Conservation (phyloP, 2,888 invertebrate species). For the Reticulitermes lucifugus region DNA sequence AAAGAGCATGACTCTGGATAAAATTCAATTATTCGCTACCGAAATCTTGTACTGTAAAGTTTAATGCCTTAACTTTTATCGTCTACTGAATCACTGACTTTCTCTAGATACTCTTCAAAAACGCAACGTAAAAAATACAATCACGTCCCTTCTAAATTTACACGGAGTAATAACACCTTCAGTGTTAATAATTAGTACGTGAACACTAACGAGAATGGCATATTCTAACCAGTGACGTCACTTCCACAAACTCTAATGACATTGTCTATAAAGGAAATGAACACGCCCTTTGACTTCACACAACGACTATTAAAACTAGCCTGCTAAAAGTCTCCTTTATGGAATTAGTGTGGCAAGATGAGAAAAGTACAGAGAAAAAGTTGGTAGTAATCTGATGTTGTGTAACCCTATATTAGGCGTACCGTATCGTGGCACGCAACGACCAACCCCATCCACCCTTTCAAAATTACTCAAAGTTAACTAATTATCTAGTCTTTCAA, state of each 20-base stretch:
- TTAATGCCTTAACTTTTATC: too few relatives aligned
- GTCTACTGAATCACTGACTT: too few relatives aligned
- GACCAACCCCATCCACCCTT: not conserved
- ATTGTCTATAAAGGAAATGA: not conserved
- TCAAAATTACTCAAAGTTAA: slow-evolving; percentile 30
- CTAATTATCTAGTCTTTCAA: slow-evolving; percentile 30
- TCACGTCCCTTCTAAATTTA: too few relatives aligned
- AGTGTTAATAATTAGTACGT: too few relatives aligned
- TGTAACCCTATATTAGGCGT: slow-evolving; percentile 7
- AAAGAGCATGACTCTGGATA: too few relatives aligned
- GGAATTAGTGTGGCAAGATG: not conserved
- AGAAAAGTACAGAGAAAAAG: not conserved
- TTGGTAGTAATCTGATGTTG: not conserved
- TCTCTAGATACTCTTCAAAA: too few relatives aligned
- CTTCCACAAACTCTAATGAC: not conserved
- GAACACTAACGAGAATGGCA: too few relatives aligned
- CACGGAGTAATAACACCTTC: too few relatives aligned
- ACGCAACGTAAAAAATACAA: too few relatives aligned
- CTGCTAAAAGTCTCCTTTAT: not conserved
- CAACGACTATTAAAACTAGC: not conserved
- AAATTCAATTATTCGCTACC: too few relatives aligned
- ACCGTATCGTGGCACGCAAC: slow-evolving; percentile 12
- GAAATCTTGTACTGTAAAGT: too few relatives aligned
- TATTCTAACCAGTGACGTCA: too few relatives aligned
- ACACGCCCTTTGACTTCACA: not conserved